Evolutionary conservation across 2,797 vertebrate genomes (phyloP).

Genomic region (Sebastes kiyomatsui): DNA sequence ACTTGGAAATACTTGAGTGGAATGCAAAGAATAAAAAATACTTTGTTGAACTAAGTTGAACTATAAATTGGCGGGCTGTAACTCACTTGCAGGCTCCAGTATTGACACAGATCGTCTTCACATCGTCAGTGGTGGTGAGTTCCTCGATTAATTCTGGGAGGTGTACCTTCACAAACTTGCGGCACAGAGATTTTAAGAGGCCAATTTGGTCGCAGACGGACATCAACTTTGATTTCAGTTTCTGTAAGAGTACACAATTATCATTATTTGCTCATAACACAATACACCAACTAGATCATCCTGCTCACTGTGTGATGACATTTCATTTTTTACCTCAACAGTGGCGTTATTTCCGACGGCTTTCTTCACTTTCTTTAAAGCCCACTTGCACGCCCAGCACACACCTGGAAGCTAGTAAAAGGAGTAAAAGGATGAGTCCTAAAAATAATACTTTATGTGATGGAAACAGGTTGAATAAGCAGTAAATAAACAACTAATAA

Average conservation of each 20-base stretch:
- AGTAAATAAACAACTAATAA: neutral
- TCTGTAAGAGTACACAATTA: conserved; percentile 29
- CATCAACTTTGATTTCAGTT: neutral
- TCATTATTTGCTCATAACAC: neutral
- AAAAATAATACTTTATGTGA: neutral
- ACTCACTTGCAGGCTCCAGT: conserved; percentile 67
- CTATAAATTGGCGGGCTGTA: rapidly evolving
- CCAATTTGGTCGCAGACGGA: neutral
- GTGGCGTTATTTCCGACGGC: rapidly evolving
- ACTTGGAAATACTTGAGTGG: too few species aligned
- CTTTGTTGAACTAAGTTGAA: too few species aligned
- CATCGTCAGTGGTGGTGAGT: conserved; percentile 52
- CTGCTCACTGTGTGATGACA: neutral
- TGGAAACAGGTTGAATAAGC: neutral
- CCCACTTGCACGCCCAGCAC: conserved; percentile 50
- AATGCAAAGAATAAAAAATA: too few species aligned
- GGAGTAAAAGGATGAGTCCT: neutral
- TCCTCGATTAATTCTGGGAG: conserved; percentile 33
- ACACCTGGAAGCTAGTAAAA: neutral
- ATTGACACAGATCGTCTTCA: conserved; percentile 68
- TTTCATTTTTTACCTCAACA: conserved; percentile 43
- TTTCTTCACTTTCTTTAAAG: conserved; percentile 38
- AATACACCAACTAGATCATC: neutral
- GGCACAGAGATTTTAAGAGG: conserved; percentile 22
- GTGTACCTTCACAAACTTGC: conserved; percentile 10